Evolutionary conservation across 2,113 vertebrate genomes (phyloP), one percentile per base, ranked within the genome.

Genomic region (Salvelinus namaycush): DNA sequence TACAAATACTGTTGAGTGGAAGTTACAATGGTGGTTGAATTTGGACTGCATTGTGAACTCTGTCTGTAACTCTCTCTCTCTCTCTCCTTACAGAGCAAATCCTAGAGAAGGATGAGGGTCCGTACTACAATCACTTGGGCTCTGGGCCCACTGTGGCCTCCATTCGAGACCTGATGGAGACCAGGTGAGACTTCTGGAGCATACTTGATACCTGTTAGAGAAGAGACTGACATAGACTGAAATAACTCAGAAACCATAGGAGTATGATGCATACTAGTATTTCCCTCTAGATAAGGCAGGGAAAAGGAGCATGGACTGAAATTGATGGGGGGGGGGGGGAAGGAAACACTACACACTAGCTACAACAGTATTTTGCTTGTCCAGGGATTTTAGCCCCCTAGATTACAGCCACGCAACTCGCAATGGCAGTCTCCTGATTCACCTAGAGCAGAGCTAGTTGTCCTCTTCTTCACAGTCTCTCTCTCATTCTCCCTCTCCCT

Each of bases 81-180:
- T 69, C 22, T 60, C 7, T 83, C 68, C 14, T 76, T 39, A 76
- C 88, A 99, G 98, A 97, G 81, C 96, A 98, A 94, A 95, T 98
- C 1, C 87, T 95, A 84, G 97, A 99, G 91, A 99, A 98, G 92
- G 97, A 99, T 1, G 97, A 99, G 90, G 97, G 97, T 22, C 98
- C 97, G 0, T 99, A 99, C 83, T 99, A 99, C 88, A 99, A 97
- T 80, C 98, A 99, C 90, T 92, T 99, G 89, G 98, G 98, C 87
- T 95, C 97, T 2, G 98, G 97, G 83, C 97, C 97, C 76, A 97
- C 95, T 0, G 95, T 99, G 26, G 94, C 95, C 2, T 96, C 97
- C 77, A 95, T 99, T 90, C 90, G 98, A 92, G 92, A 94, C 76
- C 94, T 98, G 87, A 99, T 99, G 97, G 97, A 99, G 85, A 93